Base-by-base conservation (phyloP, 1,140 invertebrate genomes). In the Drosophila bipectinata region DNA sequence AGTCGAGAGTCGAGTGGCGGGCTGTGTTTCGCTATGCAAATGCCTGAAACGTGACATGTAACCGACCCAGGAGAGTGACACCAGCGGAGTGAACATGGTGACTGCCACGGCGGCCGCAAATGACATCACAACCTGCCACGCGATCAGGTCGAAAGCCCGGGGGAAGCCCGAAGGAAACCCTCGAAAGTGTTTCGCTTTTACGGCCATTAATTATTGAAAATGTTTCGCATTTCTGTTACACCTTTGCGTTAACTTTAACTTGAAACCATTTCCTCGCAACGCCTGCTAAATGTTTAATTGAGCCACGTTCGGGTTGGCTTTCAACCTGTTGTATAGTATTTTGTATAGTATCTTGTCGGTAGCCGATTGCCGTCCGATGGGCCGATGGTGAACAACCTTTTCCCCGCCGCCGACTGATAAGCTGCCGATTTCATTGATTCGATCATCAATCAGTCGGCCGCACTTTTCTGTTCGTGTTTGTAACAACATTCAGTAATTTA, bases 11-110 rank as follows among this genome's bases (percentile, higher is more conserved):
- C 32, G 44, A 69, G 51, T 53, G 51, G 15, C 32, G 51, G 32
- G 56, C 24, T 57, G 26, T 21, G 64, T 52, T 73, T 66, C 55
- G 66, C 45, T 64, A 87, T 85, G 81, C 82, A 85, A 85, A 85
- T 85, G 69, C 52, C 78, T 77, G 55, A 85, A 85, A 85, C 81
- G 81, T 85, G 81, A 85, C 81, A 87, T 68, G 73, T 77, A 63
- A 75, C 74, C 52, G 61, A 75, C 49, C 45, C 26, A 28, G 26
- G 4, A 28, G 26, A 54, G 59, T 32, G 26, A 73, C 32, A 59
- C 34, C 41, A n/a, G 9, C 41, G 1, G 5, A 18, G 8, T 9
- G 34, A 28, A 9, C 45, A 45, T n/a, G 14, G 39, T 41, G 39
- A 59, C 34, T 71, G 57, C 48, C 62, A 77, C 54, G 39, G 54